Evolutionary conservation across 2,797 vertebrate species (phyloP).

Genomic region (Sciurus vulgaris): DNA sequence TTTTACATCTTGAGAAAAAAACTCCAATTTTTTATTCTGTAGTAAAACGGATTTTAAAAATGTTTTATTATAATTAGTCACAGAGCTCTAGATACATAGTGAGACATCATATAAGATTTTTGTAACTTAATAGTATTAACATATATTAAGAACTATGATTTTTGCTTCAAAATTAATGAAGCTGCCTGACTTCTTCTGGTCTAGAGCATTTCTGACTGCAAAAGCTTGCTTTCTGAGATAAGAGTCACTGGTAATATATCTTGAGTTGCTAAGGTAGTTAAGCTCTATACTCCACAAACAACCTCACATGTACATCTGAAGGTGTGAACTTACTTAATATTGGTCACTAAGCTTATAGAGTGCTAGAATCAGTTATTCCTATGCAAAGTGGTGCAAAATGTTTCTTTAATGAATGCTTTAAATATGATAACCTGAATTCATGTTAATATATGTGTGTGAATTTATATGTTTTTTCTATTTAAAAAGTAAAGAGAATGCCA

Average conservation of each 20-base stretch:
- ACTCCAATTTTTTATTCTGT: background rate
- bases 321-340: background rate
- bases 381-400: background rate
- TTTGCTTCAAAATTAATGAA: slow-evolving; percentile 19
- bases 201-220: background rate
- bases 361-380: background rate
- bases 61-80: background rate
- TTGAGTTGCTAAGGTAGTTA: background rate
- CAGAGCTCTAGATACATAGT: background rate
- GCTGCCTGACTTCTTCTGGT: background rate
- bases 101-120: background rate
- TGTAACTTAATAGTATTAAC: background rate
- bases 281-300: background rate
- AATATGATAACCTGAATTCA: slow-evolving; percentile 26
- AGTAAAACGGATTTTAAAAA: slow-evolving; percentile 43
- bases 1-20: background rate
- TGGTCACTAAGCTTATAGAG: background rate
- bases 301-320: background rate
- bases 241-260: background rate
- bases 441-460: background rate
- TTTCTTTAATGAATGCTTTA: slow-evolving; percentile 18
- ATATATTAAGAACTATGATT: background rate
- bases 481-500: slow-evolving; percentile 33
- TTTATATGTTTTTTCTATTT: background rate
- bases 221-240: slow-evolving; percentile 31